Evolutionary conservation across 2,888 invertebrate genomes (phyloP), one percentile per base, ranked within the genome.

Genomic region (Lycia hirtaria): DNA sequence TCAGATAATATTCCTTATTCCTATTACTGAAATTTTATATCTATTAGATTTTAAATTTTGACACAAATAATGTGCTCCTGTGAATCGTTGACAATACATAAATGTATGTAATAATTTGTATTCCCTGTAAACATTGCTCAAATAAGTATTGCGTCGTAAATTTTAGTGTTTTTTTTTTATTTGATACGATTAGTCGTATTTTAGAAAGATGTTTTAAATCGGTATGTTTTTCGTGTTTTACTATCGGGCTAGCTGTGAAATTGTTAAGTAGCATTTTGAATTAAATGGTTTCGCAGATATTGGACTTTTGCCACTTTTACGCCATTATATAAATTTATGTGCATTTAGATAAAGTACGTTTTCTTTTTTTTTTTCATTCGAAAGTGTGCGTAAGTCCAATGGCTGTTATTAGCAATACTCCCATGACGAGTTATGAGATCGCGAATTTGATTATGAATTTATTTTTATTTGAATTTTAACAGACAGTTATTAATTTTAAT

Each of bases 71-170:
- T 69, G 80, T 79, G 76, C 79, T 84, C 83, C 79, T 81, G 87
- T 87, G 88, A 89, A 87, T 81, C 80, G 84, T 88, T 89, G 91
- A 92, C 91, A 92, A 92, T 92, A 92, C 88, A 84, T 82, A 75
- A 74, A 73, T 70, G 74, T 78, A 79, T 85, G 78, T 82, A 81
- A 79, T 82, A 77, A 73, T 79, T 84, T 86, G 80, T 88, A 87
- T 82, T 85, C 82, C 81, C 73, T 66, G 60, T 84, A 85, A 87
- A 85, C 67, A 68, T 89, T 91, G 91, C 91, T 91, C 91, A 91
- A 91, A 76, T 75, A 81, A 85, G 82, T 84, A 78, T 80, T 79
- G 76, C 75, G 76, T 80, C 51, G 64, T 60, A 53, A 51, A 59
- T 55, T 62, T 70, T 66, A 62, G 71, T 67, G 64, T 51, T 57